Conservation (phyloP, 53 echinoderm and acorn worm species). For the Luidia sarsii region DNA sequence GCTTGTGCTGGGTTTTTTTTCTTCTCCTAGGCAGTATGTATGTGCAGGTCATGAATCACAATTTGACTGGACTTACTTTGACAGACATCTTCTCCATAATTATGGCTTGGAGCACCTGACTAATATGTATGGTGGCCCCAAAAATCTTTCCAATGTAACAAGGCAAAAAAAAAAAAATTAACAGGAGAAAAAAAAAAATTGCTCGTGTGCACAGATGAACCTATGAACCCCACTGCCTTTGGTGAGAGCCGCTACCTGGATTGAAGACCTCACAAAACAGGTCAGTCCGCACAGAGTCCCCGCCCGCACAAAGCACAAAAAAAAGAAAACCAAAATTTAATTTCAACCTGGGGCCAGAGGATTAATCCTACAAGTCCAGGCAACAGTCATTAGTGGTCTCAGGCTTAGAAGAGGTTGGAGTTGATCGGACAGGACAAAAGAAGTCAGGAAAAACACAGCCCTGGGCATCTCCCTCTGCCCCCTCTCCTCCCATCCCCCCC, state of each 20-base stretch:
- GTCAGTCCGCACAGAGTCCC: background rate
- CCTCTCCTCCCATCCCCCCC: background rate
- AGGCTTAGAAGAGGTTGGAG: slow-evolving; percentile 7
- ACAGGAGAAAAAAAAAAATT: background rate
- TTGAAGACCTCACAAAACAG: background rate
- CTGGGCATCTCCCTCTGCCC: no score
- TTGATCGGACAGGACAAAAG: slow-evolving; percentile 52
- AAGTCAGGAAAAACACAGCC: slow-evolving; percentile 42
- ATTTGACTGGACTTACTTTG: no score
- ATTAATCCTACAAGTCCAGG: slow-evolving; percentile 17
- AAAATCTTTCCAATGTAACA: no score
- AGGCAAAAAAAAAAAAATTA: background rate
- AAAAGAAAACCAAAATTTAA: slow-evolving; percentile 14
- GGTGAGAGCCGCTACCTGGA: background rate
- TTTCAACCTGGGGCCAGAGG: slow-evolving; percentile 29
- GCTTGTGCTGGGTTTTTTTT: no score
- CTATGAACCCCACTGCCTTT: slow-evolving; percentile 1
- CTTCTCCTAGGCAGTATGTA: no score
- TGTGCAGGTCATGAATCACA: no score
- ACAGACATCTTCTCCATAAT: no score
- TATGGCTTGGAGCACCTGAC: no score
- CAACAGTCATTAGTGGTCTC: slow-evolving; percentile 30
- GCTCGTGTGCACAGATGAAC: background rate
- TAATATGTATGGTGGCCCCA: no score
- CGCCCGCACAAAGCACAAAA: background rate